Evolutionary conservation across 2,888 invertebrate genomes (phyloP).

Genomic region (Caenorhabditis afra): DNA sequence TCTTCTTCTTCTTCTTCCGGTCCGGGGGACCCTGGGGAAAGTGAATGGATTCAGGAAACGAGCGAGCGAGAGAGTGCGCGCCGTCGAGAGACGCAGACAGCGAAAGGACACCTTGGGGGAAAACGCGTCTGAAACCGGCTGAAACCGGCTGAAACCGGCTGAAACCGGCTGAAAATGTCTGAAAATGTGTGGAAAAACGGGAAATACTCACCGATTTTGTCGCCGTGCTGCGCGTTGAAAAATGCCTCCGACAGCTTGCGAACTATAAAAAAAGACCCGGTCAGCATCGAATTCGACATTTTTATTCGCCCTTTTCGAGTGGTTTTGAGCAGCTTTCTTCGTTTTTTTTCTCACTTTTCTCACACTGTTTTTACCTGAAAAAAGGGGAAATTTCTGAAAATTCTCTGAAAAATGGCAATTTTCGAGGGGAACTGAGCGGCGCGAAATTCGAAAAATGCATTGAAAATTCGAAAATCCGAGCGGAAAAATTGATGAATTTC

Average conservation of each 20-base stretch:
- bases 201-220: conserved; percentile 73
- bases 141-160: not conserved
- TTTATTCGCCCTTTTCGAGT: not conserved
- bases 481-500: conserved; percentile 6
- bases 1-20: conserved; percentile 7
- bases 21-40: no score
- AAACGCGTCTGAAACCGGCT: no score
- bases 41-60: not conserved
- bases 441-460: not conserved
- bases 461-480: not conserved
- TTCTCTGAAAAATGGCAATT: not conserved
- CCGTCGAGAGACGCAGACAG: conserved; percentile 2
- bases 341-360: no score
- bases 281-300: conserved; percentile 57
- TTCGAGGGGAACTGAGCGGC: not conserved
- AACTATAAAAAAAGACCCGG: conserved; percentile 76
- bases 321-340: no score
- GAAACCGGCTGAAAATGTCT: not conserved
- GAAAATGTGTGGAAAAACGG: no score
- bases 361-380: not conserved
- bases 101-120: no score
- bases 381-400: not conserved
- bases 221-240: conserved; percentile 78
- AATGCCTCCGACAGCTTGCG: conserved; percentile 79
- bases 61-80: not conserved